Conservation (phyloP, 2,797 vertebrate species). For the Acrossocheilus wenchowensis region DNA sequence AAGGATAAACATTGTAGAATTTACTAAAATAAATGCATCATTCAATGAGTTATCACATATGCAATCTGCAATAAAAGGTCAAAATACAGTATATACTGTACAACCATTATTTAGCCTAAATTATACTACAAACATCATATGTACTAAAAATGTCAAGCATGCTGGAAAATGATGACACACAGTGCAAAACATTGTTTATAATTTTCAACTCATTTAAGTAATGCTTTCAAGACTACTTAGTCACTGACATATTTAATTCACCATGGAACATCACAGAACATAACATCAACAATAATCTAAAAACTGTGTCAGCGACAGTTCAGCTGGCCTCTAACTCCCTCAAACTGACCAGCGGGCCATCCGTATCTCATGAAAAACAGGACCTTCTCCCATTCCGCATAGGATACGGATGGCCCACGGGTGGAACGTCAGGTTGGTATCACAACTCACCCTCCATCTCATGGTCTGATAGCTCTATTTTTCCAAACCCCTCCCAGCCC, state of each 20-base stretch:
- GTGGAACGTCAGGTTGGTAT: conserved; percentile 40
- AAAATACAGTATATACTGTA: background rate
- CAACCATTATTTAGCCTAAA: background rate
- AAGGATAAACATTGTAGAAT: background rate
- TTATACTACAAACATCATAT: background rate
- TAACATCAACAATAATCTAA: background rate
- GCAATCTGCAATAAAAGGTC: background rate
- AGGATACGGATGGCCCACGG: background rate
- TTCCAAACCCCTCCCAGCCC: conserved; percentile 37
- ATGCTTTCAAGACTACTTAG: background rate
- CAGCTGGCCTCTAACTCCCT: background rate
- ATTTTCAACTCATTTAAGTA: background rate
- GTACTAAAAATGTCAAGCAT: background rate
- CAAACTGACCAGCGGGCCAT: background rate
- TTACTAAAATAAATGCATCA: background rate
- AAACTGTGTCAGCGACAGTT: background rate
- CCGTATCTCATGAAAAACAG: background rate
- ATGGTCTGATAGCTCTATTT: conserved; percentile 46
- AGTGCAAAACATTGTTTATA: background rate
- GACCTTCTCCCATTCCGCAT: background rate
- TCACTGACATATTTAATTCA: background rate
- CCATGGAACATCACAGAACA: background rate
- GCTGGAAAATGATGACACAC: background rate
- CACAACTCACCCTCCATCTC: conserved; percentile 34
- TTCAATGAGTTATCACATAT: background rate